Evolutionary conservation across 2,113 vertebrate genomes (phyloP).

Genomic region (Melanerpes aurifrons): DNA sequence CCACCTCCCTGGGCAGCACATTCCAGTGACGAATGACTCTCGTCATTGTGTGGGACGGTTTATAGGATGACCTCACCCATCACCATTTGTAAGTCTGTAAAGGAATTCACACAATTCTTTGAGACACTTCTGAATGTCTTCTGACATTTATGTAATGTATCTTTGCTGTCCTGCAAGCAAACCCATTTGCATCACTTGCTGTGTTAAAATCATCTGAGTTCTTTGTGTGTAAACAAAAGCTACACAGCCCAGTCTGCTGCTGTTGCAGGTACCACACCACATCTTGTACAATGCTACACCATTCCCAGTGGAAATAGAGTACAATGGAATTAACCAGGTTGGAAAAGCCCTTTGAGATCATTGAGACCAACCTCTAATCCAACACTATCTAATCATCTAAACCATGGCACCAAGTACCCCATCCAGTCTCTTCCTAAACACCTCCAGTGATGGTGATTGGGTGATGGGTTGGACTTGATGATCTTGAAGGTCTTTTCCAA

Average conservation of each 20-base stretch:
- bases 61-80: not conserved
- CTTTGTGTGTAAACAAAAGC: not conserved
- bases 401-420: too few species aligned
- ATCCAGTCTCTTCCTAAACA: too few species aligned
- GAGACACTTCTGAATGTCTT: not conserved
- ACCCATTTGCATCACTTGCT: not conserved
- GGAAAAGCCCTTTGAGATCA: too few species aligned
- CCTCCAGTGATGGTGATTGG: too few species aligned
- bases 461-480: too few species aligned
- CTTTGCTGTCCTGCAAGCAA: not conserved
- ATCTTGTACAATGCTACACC: not conserved
- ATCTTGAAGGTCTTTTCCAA: too few species aligned
- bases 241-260: not conserved
- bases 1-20: too few species aligned
- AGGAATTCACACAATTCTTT: not conserved
- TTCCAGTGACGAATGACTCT: too few species aligned
- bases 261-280: not conserved
- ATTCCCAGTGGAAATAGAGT: not conserved
- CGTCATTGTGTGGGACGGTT: not conserved
- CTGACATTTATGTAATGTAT: not conserved
- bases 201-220: not conserved
- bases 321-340: too few species aligned
- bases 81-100: not conserved
- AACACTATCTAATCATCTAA: too few species aligned
- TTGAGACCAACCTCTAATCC: too few species aligned